Conservation (phyloP, 2,797 vertebrate species). For the Acanthornis magna region DNA sequence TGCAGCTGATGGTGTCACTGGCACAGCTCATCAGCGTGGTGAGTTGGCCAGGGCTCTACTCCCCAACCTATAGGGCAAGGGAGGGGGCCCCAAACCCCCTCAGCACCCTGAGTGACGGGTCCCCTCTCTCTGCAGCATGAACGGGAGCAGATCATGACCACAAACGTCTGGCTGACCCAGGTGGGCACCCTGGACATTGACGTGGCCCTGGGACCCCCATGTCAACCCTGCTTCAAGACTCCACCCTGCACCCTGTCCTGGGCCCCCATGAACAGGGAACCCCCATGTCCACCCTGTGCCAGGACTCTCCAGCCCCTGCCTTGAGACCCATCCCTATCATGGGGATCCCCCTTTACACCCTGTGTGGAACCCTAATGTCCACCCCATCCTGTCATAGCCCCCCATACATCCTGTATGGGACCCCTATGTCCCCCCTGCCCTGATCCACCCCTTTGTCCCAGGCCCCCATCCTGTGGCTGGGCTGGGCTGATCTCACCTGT, state of each 20-base stretch:
- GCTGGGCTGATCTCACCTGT: neutral
- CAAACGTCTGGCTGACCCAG: constrained; percentile 98
- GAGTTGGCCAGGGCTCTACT: constrained; percentile 47
- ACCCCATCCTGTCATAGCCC: neutral
- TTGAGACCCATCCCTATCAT: neutral
- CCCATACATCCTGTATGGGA: neutral
- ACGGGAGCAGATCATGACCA: constrained; percentile 98
- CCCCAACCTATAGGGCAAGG: accelerated
- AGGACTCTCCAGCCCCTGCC: neutral
- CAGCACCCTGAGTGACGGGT: neutral
- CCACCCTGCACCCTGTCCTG: neutral
- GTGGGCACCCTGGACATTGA: constrained; percentile 71
- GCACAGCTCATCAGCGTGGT: constrained; percentile 98
- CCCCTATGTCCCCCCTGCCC: neutral
- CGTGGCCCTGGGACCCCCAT: accelerated
- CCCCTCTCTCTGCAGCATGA: constrained; percentile 82
- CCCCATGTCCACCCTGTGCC: neutral
- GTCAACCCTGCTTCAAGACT: neutral
- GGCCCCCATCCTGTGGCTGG: neutral
- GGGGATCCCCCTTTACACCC: neutral
- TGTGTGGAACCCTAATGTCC: neutral
- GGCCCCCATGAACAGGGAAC: no score
- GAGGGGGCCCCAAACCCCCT: neutral
- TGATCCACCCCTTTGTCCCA: neutral
- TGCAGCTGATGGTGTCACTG: constrained; percentile 95